Conservation (phyloP, 2,113 vertebrate species). For the Perccottus glenii region DNA sequence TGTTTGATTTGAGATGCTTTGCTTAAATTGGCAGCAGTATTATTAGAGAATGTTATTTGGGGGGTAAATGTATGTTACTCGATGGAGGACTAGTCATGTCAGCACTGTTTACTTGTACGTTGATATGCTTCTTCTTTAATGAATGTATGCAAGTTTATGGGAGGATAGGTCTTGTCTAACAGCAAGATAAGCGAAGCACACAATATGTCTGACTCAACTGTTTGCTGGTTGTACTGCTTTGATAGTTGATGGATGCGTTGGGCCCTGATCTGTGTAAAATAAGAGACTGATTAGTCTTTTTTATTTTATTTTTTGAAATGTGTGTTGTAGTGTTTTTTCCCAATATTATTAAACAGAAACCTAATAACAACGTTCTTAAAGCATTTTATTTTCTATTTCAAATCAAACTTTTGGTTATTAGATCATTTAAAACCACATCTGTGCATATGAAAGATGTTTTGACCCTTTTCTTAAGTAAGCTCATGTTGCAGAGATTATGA, state of each 20-base stretch:
- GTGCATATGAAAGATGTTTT: too few relatives aligned
- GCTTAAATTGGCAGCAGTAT: conserved; percentile 59
- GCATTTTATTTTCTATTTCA: background rate
- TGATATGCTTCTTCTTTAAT: conserved; percentile 42
- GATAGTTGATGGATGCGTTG: conserved; percentile 17
- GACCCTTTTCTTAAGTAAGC: too few relatives aligned
- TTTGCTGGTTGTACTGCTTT: conserved; percentile 17
- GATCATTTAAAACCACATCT: too few relatives aligned
- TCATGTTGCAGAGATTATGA: too few relatives aligned
- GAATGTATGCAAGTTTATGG: conserved; percentile 57
- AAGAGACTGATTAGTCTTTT: background rate
- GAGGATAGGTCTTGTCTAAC: background rate
- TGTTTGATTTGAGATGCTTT: conserved; percentile 63
- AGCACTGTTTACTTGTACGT: conserved; percentile 27
- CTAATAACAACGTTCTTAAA: conserved; percentile 9
- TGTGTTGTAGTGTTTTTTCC: conserved; percentile 13
- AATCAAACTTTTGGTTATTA: too few relatives aligned
- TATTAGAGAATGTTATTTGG: conserved; percentile 57
- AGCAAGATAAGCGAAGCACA: background rate
- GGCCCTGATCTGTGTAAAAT: background rate
- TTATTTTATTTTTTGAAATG: conserved; percentile 5
- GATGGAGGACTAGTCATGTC: conserved; percentile 11
- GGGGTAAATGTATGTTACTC: conserved; percentile 45
- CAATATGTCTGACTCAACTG: background rate
- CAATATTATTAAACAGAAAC: conserved; percentile 24